A percentile compares a stretch with the other conserved stretches of the same genome.
phyloP scores from a whole-genome alignment of 2,888 invertebrate species.

The Mythimna vitellina region DNA sequence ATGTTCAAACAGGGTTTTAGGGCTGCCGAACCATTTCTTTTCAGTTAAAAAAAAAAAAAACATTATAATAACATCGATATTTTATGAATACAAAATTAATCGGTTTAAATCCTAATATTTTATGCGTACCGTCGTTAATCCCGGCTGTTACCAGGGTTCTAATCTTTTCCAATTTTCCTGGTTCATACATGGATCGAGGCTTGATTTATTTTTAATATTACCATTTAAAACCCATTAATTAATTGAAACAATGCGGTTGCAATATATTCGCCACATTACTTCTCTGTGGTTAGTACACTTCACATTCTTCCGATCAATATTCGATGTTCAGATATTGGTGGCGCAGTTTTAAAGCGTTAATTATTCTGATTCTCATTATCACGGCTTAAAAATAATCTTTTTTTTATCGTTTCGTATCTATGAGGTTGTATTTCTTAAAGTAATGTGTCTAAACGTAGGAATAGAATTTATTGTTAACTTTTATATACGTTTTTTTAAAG shows the following conservation, averaged over 20 bases:
- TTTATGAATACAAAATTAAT: slow-evolving; percentile 44
- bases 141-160: slow-evolving; percentile 34
- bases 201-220: slow-evolving; percentile 48
- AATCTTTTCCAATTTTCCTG: slow-evolving; percentile 43
- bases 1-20: not conserved
- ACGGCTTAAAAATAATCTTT: not conserved
- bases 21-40: not conserved
- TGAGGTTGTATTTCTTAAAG: not conserved
- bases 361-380: slow-evolving; percentile 13
- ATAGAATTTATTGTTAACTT: too few species aligned
- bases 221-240: slow-evolving; percentile 31
- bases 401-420: not conserved
- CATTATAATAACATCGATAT: slow-evolving; percentile 10
- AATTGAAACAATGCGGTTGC: slow-evolving; percentile 46
- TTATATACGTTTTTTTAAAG: too few species aligned
- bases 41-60: not conserved
- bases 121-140: slow-evolving; percentile 39
- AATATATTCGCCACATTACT: slow-evolving; percentile 36
- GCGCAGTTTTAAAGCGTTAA: slow-evolving; percentile 30
- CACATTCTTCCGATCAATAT: slow-evolving; percentile 41
- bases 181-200: slow-evolving; percentile 20
- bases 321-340: slow-evolving; percentile 19
- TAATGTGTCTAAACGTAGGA: too few species aligned
- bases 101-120: slow-evolving; percentile 33
- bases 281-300: slow-evolving; percentile 37